Conservation (phyloP, 1,140 invertebrate species). For the Amphibalanus amphitrite region DNA sequence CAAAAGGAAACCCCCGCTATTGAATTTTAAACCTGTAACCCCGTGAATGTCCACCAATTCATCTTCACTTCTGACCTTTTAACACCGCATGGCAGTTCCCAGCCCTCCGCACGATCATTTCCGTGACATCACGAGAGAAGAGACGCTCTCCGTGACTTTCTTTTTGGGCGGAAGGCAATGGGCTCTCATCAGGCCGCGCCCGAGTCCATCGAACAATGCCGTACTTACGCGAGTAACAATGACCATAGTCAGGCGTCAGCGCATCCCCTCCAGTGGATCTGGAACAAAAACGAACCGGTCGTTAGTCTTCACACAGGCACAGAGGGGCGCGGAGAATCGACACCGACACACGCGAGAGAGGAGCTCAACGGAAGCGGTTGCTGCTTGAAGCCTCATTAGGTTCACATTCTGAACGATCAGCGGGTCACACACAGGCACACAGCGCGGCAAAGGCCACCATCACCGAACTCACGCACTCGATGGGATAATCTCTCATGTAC, state of each 20-base stretch:
- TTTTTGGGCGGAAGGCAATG: too few species aligned
- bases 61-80: not conserved
- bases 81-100: not conserved
- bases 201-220: not conserved
- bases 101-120: too few species aligned
- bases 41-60: too few species aligned
- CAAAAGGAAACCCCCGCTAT: too few species aligned
- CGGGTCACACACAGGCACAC: too few species aligned
- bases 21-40: too few species aligned
- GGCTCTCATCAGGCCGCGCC: too few species aligned
- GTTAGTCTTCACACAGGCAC: not conserved
- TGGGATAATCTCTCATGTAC: too few species aligned
- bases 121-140: not conserved
- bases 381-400: too few species aligned
- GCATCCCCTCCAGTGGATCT: not conserved
- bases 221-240: not conserved
- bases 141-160: not conserved
- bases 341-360: not conserved
- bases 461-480: too few species aligned
- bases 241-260: not conserved
- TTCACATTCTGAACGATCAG: too few species aligned
- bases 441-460: too few species aligned
- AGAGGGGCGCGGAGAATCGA: not conserved
- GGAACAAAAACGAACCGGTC: not conserved
- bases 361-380: not conserved